These are phyloP conservation scores for Seriola dumerili DNA, from an alignment of 2,113 vertebrate genomes.

Conservation along the genomic window DNA sequence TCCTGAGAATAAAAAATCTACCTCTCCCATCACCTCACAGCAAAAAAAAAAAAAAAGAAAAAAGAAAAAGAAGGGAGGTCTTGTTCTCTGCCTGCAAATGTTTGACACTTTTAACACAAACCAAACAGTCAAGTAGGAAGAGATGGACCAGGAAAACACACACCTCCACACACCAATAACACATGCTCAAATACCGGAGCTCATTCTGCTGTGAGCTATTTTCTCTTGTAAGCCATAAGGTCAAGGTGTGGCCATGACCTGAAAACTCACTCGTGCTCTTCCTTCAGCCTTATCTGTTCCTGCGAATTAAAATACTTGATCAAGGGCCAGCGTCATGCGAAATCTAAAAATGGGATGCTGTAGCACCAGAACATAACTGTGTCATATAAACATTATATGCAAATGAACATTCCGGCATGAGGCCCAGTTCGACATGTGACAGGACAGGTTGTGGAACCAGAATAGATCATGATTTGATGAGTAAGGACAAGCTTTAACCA, in stretches of 20 bases:
- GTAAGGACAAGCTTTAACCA: background rate
- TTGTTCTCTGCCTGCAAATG: too few relatives aligned
- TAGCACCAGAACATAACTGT: background rate
- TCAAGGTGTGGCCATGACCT: background rate
- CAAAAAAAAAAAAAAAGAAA: background rate
- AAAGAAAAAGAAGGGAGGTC: too few relatives aligned
- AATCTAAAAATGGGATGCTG: background rate
- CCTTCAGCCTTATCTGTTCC: background rate
- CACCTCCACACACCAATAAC: too few relatives aligned
- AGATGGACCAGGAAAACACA: background rate
- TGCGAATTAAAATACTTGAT: background rate
- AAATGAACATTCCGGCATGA: background rate
- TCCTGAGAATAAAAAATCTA: background rate
- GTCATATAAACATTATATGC: background rate
- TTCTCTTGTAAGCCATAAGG: background rate
- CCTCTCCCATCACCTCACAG: background rate
- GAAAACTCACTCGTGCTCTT: background rate
- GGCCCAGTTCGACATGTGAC: background rate
- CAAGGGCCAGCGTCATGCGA: background rate
- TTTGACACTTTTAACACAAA: background rate
- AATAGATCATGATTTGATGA: background rate
- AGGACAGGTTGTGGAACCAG: background rate
- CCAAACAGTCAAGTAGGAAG: background rate
- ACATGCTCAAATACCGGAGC: background rate
- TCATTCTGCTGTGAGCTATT: background rate